phyloP scores from a whole-genome alignment of 2,113 vertebrate species.

The Bungarus multicinctus region DNA sequence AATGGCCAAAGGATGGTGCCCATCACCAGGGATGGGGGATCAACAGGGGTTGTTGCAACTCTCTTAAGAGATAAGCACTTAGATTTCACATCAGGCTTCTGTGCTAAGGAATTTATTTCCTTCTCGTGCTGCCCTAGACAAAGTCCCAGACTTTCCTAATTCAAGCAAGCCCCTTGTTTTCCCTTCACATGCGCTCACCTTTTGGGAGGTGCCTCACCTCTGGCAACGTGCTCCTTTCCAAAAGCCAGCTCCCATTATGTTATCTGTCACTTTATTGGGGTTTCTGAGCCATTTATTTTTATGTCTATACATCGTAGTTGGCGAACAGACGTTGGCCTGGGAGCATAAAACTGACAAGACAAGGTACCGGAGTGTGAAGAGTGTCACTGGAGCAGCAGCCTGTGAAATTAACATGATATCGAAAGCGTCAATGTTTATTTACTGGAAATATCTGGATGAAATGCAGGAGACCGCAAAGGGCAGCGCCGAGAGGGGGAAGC shows the following conservation, averaged over 20 bases:
- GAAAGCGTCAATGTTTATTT: slow-evolving; percentile 70
- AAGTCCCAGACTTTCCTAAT: neutral
- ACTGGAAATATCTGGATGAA: slow-evolving; percentile 57
- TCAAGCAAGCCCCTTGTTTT: accelerated
- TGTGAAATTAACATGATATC: slow-evolving; percentile 77
- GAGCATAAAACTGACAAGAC: slow-evolving; percentile 75
- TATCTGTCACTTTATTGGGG: slow-evolving; percentile 58
- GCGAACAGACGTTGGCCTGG: slow-evolving; percentile 51
- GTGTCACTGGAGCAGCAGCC: slow-evolving; percentile 74
- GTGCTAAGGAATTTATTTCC: neutral
- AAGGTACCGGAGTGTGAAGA: slow-evolving; percentile 56
- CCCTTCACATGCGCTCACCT: slow-evolving; percentile 14
- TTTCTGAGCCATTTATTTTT: slow-evolving; percentile 71
- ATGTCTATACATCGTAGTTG: slow-evolving; percentile 60
- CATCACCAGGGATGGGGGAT: neutral
- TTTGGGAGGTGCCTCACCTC: slow-evolving; percentile 47
- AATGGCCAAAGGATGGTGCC: neutral
- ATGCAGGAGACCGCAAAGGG: slow-evolving; percentile 7
- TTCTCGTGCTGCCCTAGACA: too few species aligned
- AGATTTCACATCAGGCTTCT: neutral
- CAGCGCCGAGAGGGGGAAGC: neutral
- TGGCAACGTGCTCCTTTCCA: slow-evolving; percentile 57
- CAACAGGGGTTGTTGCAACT: neutral
- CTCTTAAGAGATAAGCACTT: neutral
- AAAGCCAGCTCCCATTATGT: slow-evolving; percentile 58